Conservation (phyloP, 1,140 invertebrate species). For the Orchesella cincta region DNA sequence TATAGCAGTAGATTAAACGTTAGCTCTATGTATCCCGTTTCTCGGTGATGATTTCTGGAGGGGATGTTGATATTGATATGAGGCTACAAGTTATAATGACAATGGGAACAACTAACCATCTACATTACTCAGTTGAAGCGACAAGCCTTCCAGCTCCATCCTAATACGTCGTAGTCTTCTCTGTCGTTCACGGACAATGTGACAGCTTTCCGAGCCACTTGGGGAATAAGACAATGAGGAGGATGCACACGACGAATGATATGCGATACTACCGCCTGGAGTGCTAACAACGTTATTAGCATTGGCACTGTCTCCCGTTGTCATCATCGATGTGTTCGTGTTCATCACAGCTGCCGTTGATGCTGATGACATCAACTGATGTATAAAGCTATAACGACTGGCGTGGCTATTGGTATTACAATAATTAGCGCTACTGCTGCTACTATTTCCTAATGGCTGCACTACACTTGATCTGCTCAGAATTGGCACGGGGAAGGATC, state of each 20-base stretch:
- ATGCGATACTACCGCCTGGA: neutral
- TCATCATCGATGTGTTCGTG: neutral
- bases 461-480: neutral
- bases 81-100: too few relatives aligned
- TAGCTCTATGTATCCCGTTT: too few relatives aligned
- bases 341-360: neutral
- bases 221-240: constrained; percentile 10
- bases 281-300: neutral
- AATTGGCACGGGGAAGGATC: constrained; percentile 6
- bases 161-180: constrained; percentile 1
- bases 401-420: neutral
- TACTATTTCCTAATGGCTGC: neutral
- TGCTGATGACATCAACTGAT: neutral
- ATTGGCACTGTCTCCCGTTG: neutral
- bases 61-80: too few relatives aligned
- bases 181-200: constrained; percentile 1
- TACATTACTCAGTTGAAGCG: neutral
- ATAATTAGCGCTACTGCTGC: neutral
- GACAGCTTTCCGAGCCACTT: neutral
- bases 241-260: neutral
- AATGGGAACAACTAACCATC: constrained; percentile 14
- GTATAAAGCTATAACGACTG: neutral
- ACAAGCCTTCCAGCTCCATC: constrained; percentile 22
- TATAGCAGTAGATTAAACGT: too few relatives aligned
- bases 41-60: too few relatives aligned